Conservation (phyloP, 1,140 invertebrate genomes). For the Elymnias hypermnestra region DNA sequence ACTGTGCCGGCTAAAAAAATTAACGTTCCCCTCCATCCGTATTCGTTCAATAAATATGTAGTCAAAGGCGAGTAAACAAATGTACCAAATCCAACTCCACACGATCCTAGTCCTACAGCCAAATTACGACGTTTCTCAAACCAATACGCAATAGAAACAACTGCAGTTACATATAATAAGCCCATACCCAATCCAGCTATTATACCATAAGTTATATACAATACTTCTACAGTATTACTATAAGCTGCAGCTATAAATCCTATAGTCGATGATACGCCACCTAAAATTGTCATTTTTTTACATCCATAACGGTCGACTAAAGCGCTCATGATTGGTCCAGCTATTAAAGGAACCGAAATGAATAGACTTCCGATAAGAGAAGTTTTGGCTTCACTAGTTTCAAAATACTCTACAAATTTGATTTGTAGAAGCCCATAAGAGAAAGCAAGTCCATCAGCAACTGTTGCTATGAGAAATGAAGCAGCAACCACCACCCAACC, state of each 20-base stretch:
- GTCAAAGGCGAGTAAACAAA: slow-evolving; percentile 91
- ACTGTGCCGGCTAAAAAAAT: slow-evolving; percentile 89
- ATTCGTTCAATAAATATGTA: slow-evolving; percentile 83
- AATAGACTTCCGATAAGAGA: slow-evolving; percentile 92
- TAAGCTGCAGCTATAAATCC: slow-evolving; percentile 89
- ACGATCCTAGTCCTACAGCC: slow-evolving; percentile 94
- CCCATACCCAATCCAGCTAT: slow-evolving; percentile 91
- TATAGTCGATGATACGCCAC: slow-evolving; percentile 83
- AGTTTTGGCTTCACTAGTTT: slow-evolving; percentile 86
- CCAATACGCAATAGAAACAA: slow-evolving; percentile 96
- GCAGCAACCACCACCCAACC: slow-evolving; percentile 93
- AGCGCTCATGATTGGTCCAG: slow-evolving; percentile 90
- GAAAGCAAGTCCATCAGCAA: slow-evolving; percentile 95
- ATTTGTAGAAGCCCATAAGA: slow-evolving; percentile 93
- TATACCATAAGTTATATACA: slow-evolving; percentile 91
- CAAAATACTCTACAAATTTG: slow-evolving; percentile 89
- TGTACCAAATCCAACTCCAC: slow-evolving; percentile 90
- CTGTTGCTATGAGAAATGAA: slow-evolving; percentile 90
- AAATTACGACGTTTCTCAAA: slow-evolving; percentile 95
- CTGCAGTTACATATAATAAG: slow-evolving; percentile 91
- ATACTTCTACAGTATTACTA: slow-evolving; percentile 82
- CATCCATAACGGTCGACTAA: slow-evolving; percentile 93
- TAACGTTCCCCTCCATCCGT: slow-evolving; percentile 91
- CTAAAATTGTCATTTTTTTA: slow-evolving; percentile 87
- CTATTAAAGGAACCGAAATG: slow-evolving; percentile 90